A percentile compares a stretch with the other conserved stretches of the same genome.
Evolutionary conservation across 2,113 vertebrate genomes (phyloP).

Genomic region (Phoxinus phoxinus): DNA sequence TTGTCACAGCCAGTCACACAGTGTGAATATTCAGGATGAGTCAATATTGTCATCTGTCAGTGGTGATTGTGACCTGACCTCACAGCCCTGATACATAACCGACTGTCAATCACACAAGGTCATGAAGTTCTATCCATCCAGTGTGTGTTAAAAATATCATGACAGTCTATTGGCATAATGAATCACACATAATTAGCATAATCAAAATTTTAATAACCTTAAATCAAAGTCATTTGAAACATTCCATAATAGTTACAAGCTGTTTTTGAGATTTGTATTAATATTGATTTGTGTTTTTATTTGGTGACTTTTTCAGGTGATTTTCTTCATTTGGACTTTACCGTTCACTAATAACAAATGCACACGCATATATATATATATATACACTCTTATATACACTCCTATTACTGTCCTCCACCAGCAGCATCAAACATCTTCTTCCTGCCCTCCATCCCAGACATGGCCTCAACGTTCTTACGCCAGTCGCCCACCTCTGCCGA

Average conservation of each 20-base stretch:
- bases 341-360: background rate
- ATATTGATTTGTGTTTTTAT: background rate
- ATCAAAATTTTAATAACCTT: background rate
- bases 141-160: constrained; percentile 11
- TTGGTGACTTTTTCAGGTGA: background rate
- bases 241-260: background rate
- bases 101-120: background rate
- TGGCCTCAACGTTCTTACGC: constrained; percentile 38
- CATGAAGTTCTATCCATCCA: background rate
- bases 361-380: constrained; percentile 35
- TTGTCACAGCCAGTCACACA: constrained; percentile 15
- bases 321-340: background rate
- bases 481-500: constrained; percentile 50
- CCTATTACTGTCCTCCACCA: constrained; percentile 31
- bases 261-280: background rate
- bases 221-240: background rate
- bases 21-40: constrained; percentile 15
- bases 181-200: constrained; percentile 1
- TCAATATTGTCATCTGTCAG: background rate
- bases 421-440: constrained; percentile 42
- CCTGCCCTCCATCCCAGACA: constrained; percentile 41
- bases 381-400: constrained; percentile 12
- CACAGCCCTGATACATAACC: background rate
- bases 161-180: background rate
- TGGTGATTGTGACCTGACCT: background rate